These are phyloP conservation scores for Cataglyphis altisquamis DNA, from an alignment of 2,888 invertebrate species.

Conservation along the genomic window DNA sequence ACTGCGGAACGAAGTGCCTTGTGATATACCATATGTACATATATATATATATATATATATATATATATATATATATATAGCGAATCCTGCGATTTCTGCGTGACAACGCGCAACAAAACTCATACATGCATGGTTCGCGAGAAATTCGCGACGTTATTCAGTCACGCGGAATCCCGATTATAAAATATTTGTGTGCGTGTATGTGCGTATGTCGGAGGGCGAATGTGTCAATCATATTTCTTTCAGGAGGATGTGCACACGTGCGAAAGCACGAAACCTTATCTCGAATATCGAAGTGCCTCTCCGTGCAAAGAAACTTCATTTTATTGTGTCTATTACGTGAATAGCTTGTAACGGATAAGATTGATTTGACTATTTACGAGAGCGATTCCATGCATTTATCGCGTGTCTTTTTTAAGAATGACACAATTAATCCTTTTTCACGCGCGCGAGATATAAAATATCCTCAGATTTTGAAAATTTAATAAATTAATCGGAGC, in stretches of 20 bases:
- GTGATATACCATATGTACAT: background rate
- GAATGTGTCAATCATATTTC: background rate
- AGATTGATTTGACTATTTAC: background rate
- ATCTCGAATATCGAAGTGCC: background rate
- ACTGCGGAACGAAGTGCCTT: too few species aligned
- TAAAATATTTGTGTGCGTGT: background rate
- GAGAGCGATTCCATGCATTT: background rate
- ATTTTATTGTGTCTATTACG: background rate
- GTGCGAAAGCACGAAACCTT: background rate
- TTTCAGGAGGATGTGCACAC: background rate
- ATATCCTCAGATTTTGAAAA: constrained; percentile 13
- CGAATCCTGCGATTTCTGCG: constrained; percentile 27
- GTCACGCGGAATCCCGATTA: constrained; percentile 41
- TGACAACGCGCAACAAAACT: background rate
- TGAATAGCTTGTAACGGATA: background rate
- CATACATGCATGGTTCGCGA: constrained; percentile 59
- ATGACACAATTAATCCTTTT: background rate
- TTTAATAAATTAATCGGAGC: constrained; percentile 2
- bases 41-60: background rate
- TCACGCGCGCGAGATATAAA: background rate
- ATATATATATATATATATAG: constrained; percentile 20
- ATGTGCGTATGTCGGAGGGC: too few species aligned
- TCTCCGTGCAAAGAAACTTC: background rate
- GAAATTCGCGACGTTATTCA: constrained; percentile 1
- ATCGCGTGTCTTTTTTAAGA: background rate